Percentiles rank a stretch among this genome's conserved stretches.
phyloP scores from a whole-genome alignment of 2,113 vertebrate species.

The Peromyscus polionotus region DNA sequence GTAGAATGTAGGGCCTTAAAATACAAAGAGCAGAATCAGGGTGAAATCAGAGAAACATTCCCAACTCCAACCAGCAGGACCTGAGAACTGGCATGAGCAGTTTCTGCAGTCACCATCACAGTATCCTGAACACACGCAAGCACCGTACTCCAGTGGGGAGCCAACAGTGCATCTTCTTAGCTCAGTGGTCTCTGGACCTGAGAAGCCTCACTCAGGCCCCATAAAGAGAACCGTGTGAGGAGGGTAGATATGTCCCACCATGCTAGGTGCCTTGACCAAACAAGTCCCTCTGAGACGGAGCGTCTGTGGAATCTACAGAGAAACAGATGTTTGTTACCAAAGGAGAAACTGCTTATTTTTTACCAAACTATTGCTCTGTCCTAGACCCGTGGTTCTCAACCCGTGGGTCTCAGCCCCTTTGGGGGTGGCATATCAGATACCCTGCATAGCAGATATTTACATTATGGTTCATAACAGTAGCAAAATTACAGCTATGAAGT shows the following conservation, averaged over 20 bases:
- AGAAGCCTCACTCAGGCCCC: neutral
- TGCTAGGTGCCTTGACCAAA: neutral
- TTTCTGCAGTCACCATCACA: neutral
- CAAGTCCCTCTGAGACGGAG: neutral
- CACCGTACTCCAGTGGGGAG: neutral
- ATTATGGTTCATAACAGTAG: neutral
- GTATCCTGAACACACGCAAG: neutral
- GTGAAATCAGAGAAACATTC: neutral
- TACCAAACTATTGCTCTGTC: neutral
- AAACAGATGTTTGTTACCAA: too few species aligned
- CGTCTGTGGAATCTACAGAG: neutral
- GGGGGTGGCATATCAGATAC: neutral
- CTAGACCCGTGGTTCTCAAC: neutral
- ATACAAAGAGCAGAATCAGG: neutral
- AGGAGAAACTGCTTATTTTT: neutral
- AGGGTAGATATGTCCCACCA: too few species aligned
- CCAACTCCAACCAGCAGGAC: neutral
- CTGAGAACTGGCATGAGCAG: too few species aligned
- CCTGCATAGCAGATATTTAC: neutral
- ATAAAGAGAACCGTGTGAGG: accelerated
- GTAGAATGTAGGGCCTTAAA: neutral
- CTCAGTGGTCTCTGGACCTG: neutral
- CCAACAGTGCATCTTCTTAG: neutral
- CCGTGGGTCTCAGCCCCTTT: neutral
- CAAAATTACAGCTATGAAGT: neutral